These are phyloP conservation scores for Delichon dasypus DNA, from an alignment of 2,797 vertebrate genomes.

Conservation along the genomic window DNA sequence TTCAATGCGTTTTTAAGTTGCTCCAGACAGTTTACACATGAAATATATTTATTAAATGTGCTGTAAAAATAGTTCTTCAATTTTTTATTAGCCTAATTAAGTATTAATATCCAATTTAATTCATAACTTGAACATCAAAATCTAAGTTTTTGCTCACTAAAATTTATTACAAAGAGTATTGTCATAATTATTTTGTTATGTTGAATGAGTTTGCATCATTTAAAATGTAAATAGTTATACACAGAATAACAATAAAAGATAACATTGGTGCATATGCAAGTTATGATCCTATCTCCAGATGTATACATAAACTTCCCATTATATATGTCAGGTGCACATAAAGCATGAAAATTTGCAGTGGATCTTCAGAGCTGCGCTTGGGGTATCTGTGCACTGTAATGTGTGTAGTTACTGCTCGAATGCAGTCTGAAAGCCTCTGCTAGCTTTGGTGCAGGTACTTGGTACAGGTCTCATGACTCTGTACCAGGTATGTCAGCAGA, in stretches of 20 bases:
- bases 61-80: slow-evolving; percentile 14
- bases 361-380: not conserved
- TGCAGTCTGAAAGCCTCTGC: not conserved
- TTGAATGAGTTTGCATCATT: slow-evolving; percentile 17
- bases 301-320: not conserved
- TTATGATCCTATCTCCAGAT: not conserved
- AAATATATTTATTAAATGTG: slow-evolving; percentile 4
- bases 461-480: not conserved
- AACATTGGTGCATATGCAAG: not conserved
- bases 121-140: not conserved
- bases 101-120: slow-evolving; percentile 47
- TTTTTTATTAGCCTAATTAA: slow-evolving; percentile 51
- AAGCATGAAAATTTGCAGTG: not conserved
- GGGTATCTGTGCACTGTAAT: not conserved
- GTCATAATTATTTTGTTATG: slow-evolving; percentile 29
- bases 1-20: not conserved
- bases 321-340: not conserved
- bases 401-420: not conserved
- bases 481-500: not conserved
- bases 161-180: slow-evolving; percentile 9
- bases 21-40: not conserved
- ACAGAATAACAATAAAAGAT: not conserved
- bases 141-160: not conserved
- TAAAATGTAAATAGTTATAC: slow-evolving; percentile 46
- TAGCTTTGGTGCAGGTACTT: not conserved